phyloP scores from a whole-genome alignment of 2,113 vertebrate species.

The Oxyura jamaicensis region DNA sequence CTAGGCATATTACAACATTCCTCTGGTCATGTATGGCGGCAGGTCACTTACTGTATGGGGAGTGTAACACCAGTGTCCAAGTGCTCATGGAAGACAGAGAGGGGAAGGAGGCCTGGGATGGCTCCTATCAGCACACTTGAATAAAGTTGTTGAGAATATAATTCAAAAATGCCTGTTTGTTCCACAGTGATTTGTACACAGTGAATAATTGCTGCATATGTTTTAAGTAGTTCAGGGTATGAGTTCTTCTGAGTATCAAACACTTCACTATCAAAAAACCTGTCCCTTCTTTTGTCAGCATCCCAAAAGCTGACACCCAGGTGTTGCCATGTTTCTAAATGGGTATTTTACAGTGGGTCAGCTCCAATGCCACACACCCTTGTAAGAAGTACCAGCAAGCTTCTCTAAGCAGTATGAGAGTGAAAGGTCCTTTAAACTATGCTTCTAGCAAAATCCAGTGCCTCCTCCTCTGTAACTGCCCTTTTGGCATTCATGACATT shows the following conservation, averaged over 20 bases:
- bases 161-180: background rate
- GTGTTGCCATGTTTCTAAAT: background rate
- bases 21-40: background rate
- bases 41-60: fast-evolving
- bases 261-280: background rate
- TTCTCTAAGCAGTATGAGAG: background rate
- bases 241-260: background rate
- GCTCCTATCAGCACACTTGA: background rate
- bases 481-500: background rate
- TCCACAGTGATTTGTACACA: background rate
- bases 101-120: background rate
- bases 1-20: background rate
- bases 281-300: background rate
- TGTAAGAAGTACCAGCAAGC: background rate
- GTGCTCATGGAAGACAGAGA: background rate
- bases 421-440: background rate
- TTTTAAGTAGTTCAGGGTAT: background rate
- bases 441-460: background rate
- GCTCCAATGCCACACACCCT: background rate
- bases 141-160: background rate
- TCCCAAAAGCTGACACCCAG: background rate
- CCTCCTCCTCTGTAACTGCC: background rate
- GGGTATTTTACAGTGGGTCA: background rate
- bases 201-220: background rate
- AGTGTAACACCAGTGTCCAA: background rate